Conservation (phyloP, 2,888 invertebrate species). For the Oscheius sp. region DNA sequence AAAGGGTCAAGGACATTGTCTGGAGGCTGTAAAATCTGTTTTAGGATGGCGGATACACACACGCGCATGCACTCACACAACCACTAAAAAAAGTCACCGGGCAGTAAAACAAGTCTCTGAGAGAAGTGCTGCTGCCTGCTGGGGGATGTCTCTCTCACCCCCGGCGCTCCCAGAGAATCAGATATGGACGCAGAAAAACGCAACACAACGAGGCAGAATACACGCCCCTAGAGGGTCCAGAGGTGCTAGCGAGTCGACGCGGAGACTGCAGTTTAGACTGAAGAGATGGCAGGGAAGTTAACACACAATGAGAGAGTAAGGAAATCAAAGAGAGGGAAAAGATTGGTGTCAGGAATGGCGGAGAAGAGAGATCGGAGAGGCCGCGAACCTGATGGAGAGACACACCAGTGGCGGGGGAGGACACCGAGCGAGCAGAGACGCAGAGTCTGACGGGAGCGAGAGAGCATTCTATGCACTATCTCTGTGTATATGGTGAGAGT, state of each 20-base stretch:
- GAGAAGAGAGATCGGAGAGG: constrained; percentile 42
- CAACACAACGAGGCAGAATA: constrained; percentile 24
- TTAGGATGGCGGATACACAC: background rate
- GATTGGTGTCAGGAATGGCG: constrained; percentile 35
- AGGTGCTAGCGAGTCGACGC: constrained; percentile 16
- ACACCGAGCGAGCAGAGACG: constrained; percentile 25
- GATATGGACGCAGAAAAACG: constrained; percentile 25
- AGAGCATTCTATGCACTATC: constrained; percentile 22
- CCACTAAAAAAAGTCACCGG: constrained; percentile 18
- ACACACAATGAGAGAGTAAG: background rate
- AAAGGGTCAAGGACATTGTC: background rate
- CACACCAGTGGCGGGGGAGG: constrained; percentile 22
- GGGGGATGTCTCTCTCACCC: constrained; percentile 2
- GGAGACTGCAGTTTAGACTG: background rate
- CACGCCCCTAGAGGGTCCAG: constrained; percentile 10
- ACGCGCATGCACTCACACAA: background rate
- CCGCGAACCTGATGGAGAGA: constrained; percentile 36
- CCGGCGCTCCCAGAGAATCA: constrained; percentile 5
- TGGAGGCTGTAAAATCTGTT: background rate
- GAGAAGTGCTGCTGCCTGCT: too few species aligned
- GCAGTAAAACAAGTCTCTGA: constrained; percentile 39
- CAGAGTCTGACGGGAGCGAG: constrained; percentile 10
- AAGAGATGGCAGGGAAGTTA: background rate
- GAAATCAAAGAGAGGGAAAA: constrained; percentile 32
- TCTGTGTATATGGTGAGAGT: background rate